Percentiles rank a stretch among this genome's conserved stretches.
These are phyloP conservation scores for Coracias cyanogaster DNA, from an alignment of 2,797 vertebrate species.

Conservation along the genomic window DNA sequence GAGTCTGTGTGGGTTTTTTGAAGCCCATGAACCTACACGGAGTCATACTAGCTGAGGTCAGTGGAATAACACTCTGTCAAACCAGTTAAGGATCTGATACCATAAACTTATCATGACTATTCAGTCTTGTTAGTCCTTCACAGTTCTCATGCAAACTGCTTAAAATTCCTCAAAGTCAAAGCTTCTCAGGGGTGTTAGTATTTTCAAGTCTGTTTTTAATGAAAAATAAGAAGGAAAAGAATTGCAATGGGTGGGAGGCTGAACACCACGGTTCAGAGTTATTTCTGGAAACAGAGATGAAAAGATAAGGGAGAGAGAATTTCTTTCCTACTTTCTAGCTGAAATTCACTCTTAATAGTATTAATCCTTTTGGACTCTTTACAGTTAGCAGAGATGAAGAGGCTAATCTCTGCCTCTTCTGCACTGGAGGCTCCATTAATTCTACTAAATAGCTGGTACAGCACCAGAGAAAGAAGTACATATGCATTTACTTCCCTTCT, in stretches of 20 bases:
- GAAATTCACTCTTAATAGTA: constrained; percentile 39
- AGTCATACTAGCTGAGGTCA: constrained; percentile 9
- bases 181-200: background rate
- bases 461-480: constrained; percentile 48
- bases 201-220: background rate
- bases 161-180: background rate
- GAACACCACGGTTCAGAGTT: background rate
- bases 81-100: background rate
- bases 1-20: background rate
- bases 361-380: constrained; percentile 55
- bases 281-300: constrained; percentile 53
- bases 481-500: constrained; percentile 37
- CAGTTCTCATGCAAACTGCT: background rate
- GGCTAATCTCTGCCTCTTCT: constrained; percentile 51
- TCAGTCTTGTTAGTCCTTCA: background rate
- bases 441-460: constrained; percentile 49
- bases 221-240: background rate
- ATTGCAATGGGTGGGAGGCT: background rate
- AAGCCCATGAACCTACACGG: background rate
- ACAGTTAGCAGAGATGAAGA: constrained; percentile 51
- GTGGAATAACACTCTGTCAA: background rate
- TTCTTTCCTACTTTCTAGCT: background rate
- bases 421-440: constrained; percentile 58
- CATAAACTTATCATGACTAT: background rate
- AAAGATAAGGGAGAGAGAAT: constrained; percentile 7